These are phyloP conservation scores for Hoplias malabaricus DNA, from an alignment of 2,113 vertebrate genomes.

Conservation along the genomic window DNA sequence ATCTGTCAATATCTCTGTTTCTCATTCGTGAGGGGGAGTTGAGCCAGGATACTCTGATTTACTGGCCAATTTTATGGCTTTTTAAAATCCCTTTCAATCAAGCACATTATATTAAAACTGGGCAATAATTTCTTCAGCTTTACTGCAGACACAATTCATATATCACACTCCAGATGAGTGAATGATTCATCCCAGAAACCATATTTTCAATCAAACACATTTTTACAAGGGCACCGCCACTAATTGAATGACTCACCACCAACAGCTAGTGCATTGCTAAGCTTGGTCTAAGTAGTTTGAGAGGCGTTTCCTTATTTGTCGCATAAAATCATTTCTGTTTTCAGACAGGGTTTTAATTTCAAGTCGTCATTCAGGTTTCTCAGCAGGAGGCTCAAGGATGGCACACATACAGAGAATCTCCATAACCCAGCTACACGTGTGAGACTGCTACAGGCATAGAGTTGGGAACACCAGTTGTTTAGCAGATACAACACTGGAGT, in stretches of 20 bases:
- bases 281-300: constrained; percentile 26
- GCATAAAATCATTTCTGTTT: constrained; percentile 26
- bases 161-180: constrained; percentile 59
- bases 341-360: constrained; percentile 14
- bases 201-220: constrained; percentile 61
- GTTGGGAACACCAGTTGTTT: neutral
- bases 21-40: constrained; percentile 51
- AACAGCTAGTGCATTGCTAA: constrained; percentile 51
- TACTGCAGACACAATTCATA: constrained; percentile 66
- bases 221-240: constrained; percentile 60
- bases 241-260: constrained; percentile 60
- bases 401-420: constrained; percentile 10
- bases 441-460: neutral
- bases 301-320: constrained; percentile 26
- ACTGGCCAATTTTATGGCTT: constrained; percentile 64
- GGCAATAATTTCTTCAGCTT: constrained; percentile 66
- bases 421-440: neutral
- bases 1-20: constrained; percentile 65
- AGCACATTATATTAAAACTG: constrained; percentile 69
- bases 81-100: constrained; percentile 71
- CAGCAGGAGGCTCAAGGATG: neutral
- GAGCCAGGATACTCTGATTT: constrained; percentile 64
- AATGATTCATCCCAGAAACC: constrained; percentile 57
- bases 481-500: neutral
- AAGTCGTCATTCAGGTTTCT: constrained; percentile 30